Evolutionary conservation across 35 echinoderm and acorn worm genomes (phyloP).

Genomic region (Lytechinus pictus): DNA sequence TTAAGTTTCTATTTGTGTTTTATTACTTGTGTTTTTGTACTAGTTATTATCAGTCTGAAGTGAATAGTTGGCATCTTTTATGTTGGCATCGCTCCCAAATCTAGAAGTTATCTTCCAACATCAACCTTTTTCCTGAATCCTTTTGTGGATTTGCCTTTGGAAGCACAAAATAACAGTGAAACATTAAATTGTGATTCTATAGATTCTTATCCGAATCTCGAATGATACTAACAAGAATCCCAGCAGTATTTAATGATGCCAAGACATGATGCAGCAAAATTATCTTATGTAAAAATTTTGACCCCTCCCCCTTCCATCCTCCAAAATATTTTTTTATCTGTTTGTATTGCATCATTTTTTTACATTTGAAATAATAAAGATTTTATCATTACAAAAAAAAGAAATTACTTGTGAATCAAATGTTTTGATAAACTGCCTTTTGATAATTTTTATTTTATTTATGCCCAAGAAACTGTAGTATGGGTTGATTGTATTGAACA

Average conservation of each 20-base stretch:
- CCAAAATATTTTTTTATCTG: too few species aligned
- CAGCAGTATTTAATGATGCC: neutral
- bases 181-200: neutral
- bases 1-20: too few species aligned
- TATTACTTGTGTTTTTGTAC: too few species aligned
- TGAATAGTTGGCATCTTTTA: neutral
- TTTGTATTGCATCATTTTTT: too few species aligned
- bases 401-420: too few species aligned
- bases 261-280: neutral
- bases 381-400: too few species aligned
- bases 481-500: too few species aligned
- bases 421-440: too few species aligned
- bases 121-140: neutral
- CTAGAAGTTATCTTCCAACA: neutral
- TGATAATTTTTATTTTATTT: too few species aligned
- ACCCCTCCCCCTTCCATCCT: neutral
- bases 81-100: neutral
- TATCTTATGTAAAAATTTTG: neutral
- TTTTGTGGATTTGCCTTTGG: neutral
- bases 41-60: too few species aligned
- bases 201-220: neutral
- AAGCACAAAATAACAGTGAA: neutral
- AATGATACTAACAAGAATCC: neutral
- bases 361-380: too few species aligned
- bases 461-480: too few species aligned